phyloP scores from a whole-genome alignment of 2,888 invertebrate genomes.

The Druceiella hillmani region DNA sequence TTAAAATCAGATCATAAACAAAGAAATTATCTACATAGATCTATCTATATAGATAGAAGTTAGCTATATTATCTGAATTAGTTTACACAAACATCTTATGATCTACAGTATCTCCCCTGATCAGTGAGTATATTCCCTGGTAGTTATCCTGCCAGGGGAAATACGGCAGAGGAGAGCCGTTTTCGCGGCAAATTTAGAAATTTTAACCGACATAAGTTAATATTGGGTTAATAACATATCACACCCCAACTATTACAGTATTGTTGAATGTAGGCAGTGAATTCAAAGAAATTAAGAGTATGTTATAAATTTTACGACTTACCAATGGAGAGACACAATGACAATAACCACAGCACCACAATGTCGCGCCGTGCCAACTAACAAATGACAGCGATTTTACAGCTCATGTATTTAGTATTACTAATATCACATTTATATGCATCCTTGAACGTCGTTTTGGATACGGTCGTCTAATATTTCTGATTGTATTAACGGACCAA shows the following conservation, averaged over 20 bases:
- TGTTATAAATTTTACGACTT: constrained; percentile 11
- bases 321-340: constrained; percentile 13
- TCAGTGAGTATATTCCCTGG: constrained; percentile 8
- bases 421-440: constrained; percentile 8
- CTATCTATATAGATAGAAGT: neutral
- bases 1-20: neutral
- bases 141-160: constrained; percentile 8
- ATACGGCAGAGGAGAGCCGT: constrained; percentile 10
- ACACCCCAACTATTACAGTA: constrained; percentile 9
- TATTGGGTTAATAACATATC: constrained; percentile 8
- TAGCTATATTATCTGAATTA: constrained; percentile 6
- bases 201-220: constrained; percentile 7
- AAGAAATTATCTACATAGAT: constrained; percentile 2
- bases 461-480: constrained; percentile 5
- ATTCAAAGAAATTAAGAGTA: constrained; percentile 8
- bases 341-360: constrained; percentile 9
- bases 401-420: constrained; percentile 6
- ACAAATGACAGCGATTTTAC: constrained; percentile 4
- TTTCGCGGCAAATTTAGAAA: constrained; percentile 7
- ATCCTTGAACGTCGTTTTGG: constrained; percentile 6
- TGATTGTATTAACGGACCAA: constrained; percentile 3
- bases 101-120: constrained; percentile 6
- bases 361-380: constrained; percentile 8
- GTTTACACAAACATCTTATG: constrained; percentile 9
- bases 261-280: constrained; percentile 7